A percentile compares a stretch with the other conserved stretches of the same genome.
Conservation (phyloP, 2,113 vertebrate species). For the Chauna torquata region DNA sequence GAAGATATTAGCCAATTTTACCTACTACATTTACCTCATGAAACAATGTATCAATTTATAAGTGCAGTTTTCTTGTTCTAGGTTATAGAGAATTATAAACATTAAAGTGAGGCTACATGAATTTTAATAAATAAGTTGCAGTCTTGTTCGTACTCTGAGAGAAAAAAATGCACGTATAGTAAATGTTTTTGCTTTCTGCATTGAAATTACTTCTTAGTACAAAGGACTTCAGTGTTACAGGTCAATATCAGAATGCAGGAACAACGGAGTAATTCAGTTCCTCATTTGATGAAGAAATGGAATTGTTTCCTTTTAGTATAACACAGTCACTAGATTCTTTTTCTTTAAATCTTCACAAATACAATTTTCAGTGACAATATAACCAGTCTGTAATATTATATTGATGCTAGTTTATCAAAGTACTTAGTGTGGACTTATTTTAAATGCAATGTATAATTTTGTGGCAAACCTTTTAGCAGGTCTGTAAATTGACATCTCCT, state of each 20-base stretch:
- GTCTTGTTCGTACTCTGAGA: not conserved
- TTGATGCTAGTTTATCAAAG: constrained; percentile 73
- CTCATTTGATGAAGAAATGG: constrained; percentile 17
- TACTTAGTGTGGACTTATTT: constrained; percentile 58
- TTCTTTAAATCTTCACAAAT: constrained; percentile 53
- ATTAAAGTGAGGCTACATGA: not conserved
- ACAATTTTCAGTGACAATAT: constrained; percentile 62
- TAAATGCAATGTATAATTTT: constrained; percentile 70
- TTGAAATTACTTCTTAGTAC: not conserved
- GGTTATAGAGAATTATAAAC: not conserved
- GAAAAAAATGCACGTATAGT: not conserved
- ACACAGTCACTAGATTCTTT: not conserved
- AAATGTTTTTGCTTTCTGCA: not conserved
- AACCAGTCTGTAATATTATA: constrained; percentile 59
- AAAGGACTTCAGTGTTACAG: not conserved
- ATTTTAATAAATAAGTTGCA: not conserved
- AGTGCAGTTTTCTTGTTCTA: not conserved
- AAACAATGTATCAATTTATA: not conserved
- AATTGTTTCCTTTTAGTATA: constrained; percentile 34
- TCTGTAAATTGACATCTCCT: constrained; percentile 61
- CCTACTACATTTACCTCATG: not conserved
- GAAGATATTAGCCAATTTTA: not conserved
- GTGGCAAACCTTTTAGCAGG: constrained; percentile 63
- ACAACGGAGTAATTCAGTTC: not conserved
- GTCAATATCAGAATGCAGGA: constrained; percentile 8